Conservation (phyloP, 2,113 vertebrate species). For the Protobothrops mucrosquamatus region DNA sequence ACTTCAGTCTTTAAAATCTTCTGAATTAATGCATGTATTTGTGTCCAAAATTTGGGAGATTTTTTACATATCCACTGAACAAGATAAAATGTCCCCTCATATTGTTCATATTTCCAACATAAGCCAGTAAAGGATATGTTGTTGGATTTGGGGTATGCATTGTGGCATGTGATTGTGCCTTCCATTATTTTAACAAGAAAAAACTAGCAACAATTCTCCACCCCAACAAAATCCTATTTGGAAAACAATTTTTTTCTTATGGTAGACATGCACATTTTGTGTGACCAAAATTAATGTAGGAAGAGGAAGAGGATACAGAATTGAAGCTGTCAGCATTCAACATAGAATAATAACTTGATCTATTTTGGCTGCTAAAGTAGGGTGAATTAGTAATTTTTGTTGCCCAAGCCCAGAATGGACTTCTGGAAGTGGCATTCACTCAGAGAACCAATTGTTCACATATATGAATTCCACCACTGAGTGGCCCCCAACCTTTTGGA, state of each 20-base stretch:
- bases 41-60: not conserved
- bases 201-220: not conserved
- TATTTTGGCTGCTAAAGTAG: not conserved
- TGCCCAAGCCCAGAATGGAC: too few relatives aligned
- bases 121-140: not conserved
- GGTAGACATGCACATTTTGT: not conserved
- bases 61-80: not conserved
- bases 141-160: not conserved
- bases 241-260: not conserved
- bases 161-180: not conserved
- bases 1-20: not conserved
- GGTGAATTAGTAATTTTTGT: not conserved
- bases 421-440: too few relatives aligned
- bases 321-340: not conserved
- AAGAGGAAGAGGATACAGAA: not conserved
- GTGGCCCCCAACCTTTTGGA: too few relatives aligned
- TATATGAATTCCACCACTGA: too few relatives aligned
- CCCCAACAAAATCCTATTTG: not conserved
- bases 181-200: slow-evolving; percentile 13
- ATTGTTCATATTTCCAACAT: not conserved
- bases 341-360: not conserved
- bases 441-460: too few relatives aligned
- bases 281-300: not conserved
- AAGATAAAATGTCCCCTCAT: not conserved
- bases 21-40: not conserved